Evolutionary conservation across 2,888 invertebrate genomes (phyloP), one percentile per base, ranked within the genome.

Genomic region (Lasioglossum villosulum): DNA sequence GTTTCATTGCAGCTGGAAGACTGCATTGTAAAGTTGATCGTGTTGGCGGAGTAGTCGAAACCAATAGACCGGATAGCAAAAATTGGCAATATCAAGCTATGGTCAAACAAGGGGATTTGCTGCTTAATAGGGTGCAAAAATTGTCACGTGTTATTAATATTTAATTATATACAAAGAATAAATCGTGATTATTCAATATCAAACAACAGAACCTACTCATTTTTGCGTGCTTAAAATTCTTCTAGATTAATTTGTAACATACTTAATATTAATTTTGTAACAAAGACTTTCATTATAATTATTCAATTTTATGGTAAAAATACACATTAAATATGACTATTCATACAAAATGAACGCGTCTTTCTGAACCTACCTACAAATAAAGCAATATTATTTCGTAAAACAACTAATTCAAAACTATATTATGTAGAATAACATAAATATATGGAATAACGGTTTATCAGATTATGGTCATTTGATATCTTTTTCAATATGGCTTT

Each of bases 71-170:
- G 0, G 98, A 99, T 95, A 97, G 97, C 94, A 98, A 98, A 95
- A 98, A 98, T 94, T 97, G 97, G 96, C 96, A 97, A 88, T 99
- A 99, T 96, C 99, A 99, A 96, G 98, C 99, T 2, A 99, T 99
- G 92, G 99, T 99, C 89, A 99, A 99, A 94, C 99, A 99, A 95
- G 99, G 99, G 12, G 99, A 99, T 95, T 96, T 99, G 85, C 96
- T 99, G 16, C 97, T 99, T 86, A 99, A 99, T 95, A 97, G 99
- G 93, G 98, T 99, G 92, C 99, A 99, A 96, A 99, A 99, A 95
- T 96, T 99, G 83, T 99, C 99, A 91, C 97, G 99, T 95, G 99
- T 99, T 92, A 99, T 99, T 95, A 99, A 99, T 96, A 99, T 99
- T 96, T 98, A 97, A 96, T 78, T 86, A 70, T 59, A 27, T 42